phyloP scores from a whole-genome alignment of 2,113 vertebrate genomes.

The Chrysemys picta region DNA sequence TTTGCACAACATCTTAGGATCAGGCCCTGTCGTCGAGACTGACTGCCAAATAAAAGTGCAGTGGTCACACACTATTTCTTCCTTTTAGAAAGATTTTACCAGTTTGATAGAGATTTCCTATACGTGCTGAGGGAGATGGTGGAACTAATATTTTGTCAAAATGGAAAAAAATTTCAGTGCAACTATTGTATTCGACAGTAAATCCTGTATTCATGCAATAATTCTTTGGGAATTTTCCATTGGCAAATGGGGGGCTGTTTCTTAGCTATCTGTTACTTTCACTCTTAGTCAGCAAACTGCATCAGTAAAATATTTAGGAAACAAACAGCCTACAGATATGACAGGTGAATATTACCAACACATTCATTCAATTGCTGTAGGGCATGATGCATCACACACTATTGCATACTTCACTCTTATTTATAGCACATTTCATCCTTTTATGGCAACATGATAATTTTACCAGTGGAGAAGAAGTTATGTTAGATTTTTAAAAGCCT shows the following conservation, averaged over 20 bases:
- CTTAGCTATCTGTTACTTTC: slow-evolving; percentile 32
- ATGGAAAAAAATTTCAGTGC: not conserved
- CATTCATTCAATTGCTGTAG: not conserved
- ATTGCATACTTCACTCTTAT: not conserved
- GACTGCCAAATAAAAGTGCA: not conserved
- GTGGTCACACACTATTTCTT: not conserved
- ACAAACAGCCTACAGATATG: fast-evolving
- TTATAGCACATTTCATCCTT: not conserved
- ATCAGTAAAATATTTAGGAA: slow-evolving; percentile 35
- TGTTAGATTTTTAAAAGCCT: not conserved
- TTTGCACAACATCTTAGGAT: slow-evolving; percentile 9
- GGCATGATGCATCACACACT: not conserved
- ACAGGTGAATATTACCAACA: not conserved
- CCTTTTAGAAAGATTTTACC: not conserved
- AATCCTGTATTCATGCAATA: not conserved
- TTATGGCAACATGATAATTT: not conserved
- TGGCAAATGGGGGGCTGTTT: not conserved
- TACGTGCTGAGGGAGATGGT: not conserved
- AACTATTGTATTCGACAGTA: not conserved
- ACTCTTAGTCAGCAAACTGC: slow-evolving; percentile 24
- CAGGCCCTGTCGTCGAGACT: not conserved
- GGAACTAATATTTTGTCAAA: not conserved
- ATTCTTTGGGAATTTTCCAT: not conserved
- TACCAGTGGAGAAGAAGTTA: not conserved
- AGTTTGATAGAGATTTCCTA: not conserved